Percentiles rank a stretch among this genome's conserved stretches.
Conservation (phyloP, 2,797 vertebrate species). For the Gymnopithys bicolor region DNA sequence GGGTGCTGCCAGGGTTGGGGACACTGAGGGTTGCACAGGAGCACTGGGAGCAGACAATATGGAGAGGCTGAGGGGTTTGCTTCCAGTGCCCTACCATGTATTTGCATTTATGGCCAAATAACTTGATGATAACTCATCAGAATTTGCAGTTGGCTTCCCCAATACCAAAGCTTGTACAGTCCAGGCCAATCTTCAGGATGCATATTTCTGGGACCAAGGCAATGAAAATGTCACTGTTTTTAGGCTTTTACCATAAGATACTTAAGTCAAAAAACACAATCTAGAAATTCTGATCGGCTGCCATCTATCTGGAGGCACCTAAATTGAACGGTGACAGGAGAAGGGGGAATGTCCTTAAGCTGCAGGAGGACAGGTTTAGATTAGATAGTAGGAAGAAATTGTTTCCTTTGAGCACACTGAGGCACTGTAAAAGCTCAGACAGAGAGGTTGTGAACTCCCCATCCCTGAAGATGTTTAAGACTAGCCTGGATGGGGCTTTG, state of each 20-base stretch:
- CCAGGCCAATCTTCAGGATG: not conserved
- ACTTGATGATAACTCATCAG: not conserved
- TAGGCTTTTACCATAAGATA: not conserved
- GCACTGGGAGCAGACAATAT: not conserved
- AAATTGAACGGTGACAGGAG: not conserved
- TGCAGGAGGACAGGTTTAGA: not conserved
- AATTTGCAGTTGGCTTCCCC: not conserved
- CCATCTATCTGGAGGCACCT: not conserved
- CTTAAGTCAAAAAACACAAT: not conserved
- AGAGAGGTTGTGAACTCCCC: not conserved
- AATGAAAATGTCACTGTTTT: not conserved
- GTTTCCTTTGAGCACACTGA: not conserved
- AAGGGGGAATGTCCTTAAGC: not conserved
- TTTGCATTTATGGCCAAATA: not conserved
- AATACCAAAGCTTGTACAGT: not conserved
- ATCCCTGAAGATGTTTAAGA: not conserved
- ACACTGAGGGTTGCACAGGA: not conserved
- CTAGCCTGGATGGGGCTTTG: not conserved
- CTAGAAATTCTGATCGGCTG: not conserved
- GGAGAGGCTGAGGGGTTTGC: not conserved
- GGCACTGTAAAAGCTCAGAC: not conserved
- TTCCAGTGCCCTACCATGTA: fast-evolving
- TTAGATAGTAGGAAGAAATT: not conserved
- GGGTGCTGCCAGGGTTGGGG: not conserved
- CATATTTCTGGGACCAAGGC: not conserved